These are phyloP conservation scores for Pangasius sanitwongsei DNA, from an alignment of 2,797 vertebrate genomes.

Conservation along the genomic window DNA sequence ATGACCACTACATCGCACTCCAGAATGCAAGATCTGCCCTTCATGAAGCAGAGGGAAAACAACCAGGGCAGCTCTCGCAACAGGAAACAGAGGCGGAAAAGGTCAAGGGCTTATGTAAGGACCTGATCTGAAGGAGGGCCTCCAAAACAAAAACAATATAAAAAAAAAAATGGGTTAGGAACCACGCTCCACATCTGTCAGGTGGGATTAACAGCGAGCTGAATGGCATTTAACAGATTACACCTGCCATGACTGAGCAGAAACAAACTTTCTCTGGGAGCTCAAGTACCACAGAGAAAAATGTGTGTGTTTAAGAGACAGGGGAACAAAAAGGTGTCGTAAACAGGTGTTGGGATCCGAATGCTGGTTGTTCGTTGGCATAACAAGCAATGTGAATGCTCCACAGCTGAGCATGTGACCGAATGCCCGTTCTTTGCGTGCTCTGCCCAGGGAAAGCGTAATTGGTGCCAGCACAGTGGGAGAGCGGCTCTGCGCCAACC, in stretches of 20 bases:
- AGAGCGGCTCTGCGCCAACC: slow-evolving; percentile 51
- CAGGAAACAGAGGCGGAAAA: slow-evolving; percentile 65
- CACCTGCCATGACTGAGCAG: slow-evolving; percentile 71
- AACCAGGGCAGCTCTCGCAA: slow-evolving; percentile 62
- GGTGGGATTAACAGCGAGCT: slow-evolving; percentile 62
- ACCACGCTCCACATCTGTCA: slow-evolving; percentile 70
- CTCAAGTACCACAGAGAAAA: slow-evolving; percentile 60
- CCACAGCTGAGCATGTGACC: slow-evolving; percentile 29
- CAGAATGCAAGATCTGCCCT: slow-evolving; percentile 61
- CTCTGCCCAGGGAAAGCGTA: slow-evolving; percentile 44
- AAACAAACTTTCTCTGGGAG: slow-evolving; percentile 68
- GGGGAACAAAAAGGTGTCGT: slow-evolving; percentile 55
- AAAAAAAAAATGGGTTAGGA: slow-evolving; percentile 62
- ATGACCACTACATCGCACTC: slow-evolving; percentile 55
- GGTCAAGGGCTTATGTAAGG: slow-evolving; percentile 61
- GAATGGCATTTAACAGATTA: slow-evolving; percentile 66
- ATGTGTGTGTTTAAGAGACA: slow-evolving; percentile 19
- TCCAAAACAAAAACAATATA: slow-evolving; percentile 66
- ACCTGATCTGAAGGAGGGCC: slow-evolving; percentile 64
- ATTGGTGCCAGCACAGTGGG: slow-evolving; percentile 52
- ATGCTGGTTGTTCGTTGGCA: background rate
- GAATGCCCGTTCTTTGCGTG: slow-evolving; percentile 35
- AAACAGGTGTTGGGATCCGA: slow-evolving; percentile 29
- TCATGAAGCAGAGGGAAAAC: slow-evolving; percentile 60
- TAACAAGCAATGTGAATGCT: slow-evolving; percentile 13